Percentiles rank a stretch among this genome's conserved stretches.
These are phyloP conservation scores for Anthoscopus minutus DNA, from an alignment of 2,113 vertebrate genomes.

Conservation along the genomic window DNA sequence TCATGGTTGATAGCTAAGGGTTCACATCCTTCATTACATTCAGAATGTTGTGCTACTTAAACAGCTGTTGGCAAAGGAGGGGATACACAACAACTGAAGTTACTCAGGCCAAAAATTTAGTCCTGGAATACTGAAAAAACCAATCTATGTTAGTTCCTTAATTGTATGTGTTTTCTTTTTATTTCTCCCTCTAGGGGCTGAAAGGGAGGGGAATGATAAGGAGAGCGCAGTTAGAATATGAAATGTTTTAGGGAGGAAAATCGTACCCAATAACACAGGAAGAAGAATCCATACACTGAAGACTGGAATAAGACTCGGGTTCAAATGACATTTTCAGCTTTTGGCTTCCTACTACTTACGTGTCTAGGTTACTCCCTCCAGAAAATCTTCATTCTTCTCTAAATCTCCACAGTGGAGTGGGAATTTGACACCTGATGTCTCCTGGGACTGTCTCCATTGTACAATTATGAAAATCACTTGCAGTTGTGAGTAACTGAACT, in stretches of 20 bases:
- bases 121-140: neutral
- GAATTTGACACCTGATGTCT: neutral
- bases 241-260: neutral
- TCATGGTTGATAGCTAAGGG: neutral
- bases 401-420: neutral
- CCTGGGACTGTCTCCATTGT: neutral
- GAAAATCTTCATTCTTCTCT: neutral
- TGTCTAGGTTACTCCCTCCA: neutral
- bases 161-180: neutral
- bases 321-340: neutral
- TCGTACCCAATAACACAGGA: neutral
- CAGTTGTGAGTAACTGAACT: neutral
- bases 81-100: neutral
- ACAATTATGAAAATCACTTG: neutral
- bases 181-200: neutral
- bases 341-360: neutral
- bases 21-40: neutral
- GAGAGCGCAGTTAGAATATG: fast-evolving
- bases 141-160: neutral
- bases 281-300: neutral
- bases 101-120: neutral
- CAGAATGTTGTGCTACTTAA: neutral
- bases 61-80: neutral
- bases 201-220: neutral
- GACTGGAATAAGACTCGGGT: neutral